Evolutionary conservation across 2,888 invertebrate genomes (phyloP).

Genomic region (Exephanes ischioxanthus): DNA sequence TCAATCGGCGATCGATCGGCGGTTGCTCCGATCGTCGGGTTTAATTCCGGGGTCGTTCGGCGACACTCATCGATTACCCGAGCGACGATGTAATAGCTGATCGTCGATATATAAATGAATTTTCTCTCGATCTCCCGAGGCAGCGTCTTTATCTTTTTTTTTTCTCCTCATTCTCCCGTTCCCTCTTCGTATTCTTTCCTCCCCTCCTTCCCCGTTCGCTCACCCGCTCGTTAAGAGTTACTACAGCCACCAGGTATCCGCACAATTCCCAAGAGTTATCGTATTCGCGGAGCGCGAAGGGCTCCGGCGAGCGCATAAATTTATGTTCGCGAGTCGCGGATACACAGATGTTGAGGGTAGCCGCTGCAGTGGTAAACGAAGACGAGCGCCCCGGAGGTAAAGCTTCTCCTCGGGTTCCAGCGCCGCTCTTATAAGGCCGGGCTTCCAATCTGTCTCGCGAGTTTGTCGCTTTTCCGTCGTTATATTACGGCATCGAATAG

Average conservation of each 20-base stretch:
- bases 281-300: conserved; percentile 49
- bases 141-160: not conserved
- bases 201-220: conserved; percentile 31
- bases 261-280: conserved; percentile 63
- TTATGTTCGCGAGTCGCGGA: conserved; percentile 40
- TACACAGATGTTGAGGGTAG: conserved; percentile 30
- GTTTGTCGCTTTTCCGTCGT: conserved; percentile 58
- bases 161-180: not conserved
- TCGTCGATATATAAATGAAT: not conserved
- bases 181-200: conserved; percentile 22
- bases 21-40: not conserved
- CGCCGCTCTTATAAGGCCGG: conserved; percentile 26
- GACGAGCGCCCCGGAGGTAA: conserved; percentile 28
- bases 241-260: conserved; percentile 42
- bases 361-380: conserved; percentile 13
- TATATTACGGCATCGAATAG: conserved; percentile 61
- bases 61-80: not conserved
- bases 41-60: not conserved
- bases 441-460: conserved; percentile 63
- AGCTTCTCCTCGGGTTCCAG: conserved; percentile 4
- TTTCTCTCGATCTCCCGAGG: not conserved
- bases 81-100: not conserved
- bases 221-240: conserved; percentile 55
- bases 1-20: too few relatives aligned
- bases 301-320: conserved; percentile 48